A percentile compares a stretch with the other conserved stretches of the same genome.
Evolutionary conservation across 2,888 invertebrate species (phyloP).

Genomic region (Platycnemis pennipes): DNA sequence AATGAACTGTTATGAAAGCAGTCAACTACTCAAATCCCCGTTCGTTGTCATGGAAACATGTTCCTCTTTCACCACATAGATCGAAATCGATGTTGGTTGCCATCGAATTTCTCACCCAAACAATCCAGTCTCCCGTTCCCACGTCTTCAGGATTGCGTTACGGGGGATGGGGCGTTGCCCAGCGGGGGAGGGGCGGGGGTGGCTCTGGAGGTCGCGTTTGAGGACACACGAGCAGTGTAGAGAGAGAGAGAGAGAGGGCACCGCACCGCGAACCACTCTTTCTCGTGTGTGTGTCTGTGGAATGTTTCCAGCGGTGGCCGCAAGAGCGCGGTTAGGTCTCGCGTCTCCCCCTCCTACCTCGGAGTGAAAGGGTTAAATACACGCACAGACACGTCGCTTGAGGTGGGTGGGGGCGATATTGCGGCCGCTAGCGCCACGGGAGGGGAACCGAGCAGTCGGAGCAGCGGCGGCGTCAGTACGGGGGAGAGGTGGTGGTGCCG

Average conservation of each 20-base stretch:
- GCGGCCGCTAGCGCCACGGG: neutral
- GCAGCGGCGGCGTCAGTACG: neutral
- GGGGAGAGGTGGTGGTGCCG: neutral
- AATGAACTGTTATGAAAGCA: no score
- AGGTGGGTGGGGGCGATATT: neutral
- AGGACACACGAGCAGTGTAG: neutral
- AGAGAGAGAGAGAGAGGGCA: neutral
- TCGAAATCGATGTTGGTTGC: no score
- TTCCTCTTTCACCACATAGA: no score
- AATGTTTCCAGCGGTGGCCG: constrained; percentile 51
- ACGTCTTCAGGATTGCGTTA: neutral
- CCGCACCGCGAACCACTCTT: neutral
- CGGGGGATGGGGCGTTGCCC: neutral
- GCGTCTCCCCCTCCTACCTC: neutral
- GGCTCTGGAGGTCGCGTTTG: constrained; percentile 5
- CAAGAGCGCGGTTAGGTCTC: constrained; percentile 50
- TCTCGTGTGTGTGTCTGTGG: neutral
- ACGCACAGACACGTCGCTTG: constrained; percentile 29
- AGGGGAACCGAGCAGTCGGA: neutral
- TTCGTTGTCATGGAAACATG: no score
- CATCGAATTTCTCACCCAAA: neutral
- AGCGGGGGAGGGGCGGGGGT: neutral
- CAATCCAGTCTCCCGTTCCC: neutral
- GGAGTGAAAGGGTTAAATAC: constrained; percentile 46
- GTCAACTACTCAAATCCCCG: no score